Base-by-base conservation (phyloP, 2,888 invertebrate genomes). In the Dorcus hopei region DNA sequence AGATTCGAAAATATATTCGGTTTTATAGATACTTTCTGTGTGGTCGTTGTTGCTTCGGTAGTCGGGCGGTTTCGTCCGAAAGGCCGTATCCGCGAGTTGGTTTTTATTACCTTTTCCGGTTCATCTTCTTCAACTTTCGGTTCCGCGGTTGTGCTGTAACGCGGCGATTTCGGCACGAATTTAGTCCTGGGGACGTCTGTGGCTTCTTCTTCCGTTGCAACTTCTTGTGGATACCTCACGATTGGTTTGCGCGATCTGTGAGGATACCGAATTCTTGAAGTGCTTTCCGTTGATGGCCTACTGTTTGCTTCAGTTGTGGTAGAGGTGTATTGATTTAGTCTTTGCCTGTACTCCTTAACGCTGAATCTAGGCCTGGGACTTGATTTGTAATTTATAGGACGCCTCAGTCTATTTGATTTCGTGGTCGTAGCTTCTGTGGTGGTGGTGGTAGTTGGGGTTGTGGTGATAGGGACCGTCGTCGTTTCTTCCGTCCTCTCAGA, bases 281-380 rank as follows among this genome's bases (percentile, higher is more conserved):
- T 52, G 47, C 68, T 68, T 3, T 63, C 49, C 9, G 40, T 56
- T n/a, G 49, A 23, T 6, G 26, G 26, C 6, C 26, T 33, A 33
- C 26, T 33, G 51, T 53, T 58, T 38, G 68, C 63, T 7, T 75
- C 76, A 16, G 73, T 70, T 3, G 70, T 68, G 77, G 84, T 82
- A 0, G 85, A 82, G 0, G 83, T 82, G 56, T 74, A 73, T 59
- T 77, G 76, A 66, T 83, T 85, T 51, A 88, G 74, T 60, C 88
- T 80, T 65, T 83, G 88, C 70, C 86, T 85, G 72, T 90, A 90
- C 64, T 90, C 90, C 75, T 90, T 90, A 3, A 90, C 86, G 70
- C 89, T 91, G 73, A 90, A 90, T 63, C 87, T 80, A 1, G 90
- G 90, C 52, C 90, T 45, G 16, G 54, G 49, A 4, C 23, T 23